Base-by-base conservation (phyloP, 2,797 vertebrate genomes). In the Neomorphus geoffroyi region DNA sequence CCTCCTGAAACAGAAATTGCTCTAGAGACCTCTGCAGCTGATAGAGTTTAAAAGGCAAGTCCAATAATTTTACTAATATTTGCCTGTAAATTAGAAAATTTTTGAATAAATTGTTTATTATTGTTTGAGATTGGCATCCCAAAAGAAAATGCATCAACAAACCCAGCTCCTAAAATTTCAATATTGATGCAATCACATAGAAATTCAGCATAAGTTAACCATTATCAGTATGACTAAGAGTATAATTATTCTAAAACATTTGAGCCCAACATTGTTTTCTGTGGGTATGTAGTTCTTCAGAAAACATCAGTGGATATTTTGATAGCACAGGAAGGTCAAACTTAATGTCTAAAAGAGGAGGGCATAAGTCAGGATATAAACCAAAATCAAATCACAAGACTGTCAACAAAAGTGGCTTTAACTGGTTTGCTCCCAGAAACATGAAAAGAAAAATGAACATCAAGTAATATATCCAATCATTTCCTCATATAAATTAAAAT, bases 1-100 rank as follows among this genome's bases (percentile, higher is more conserved):
- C 72, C 22, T 92, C 13, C 56, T 81, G 61, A 94, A 95, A 62
- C 64, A 93, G 45, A 90, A 92, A 88, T 86, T 90, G 37, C 37
- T 80, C 11, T 48, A 72, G 57, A 73, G 33, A 82, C 10, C 46
- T 90, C 41, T 61, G 33, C 13, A 74, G 57, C 37, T 53, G 46
- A 27, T 13, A 82, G 13, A 62, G 21, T 60, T 80, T 72, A 79
- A 94, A 92, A 60, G 54, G 6, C 32, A 56, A 46, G 27, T 39
- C 54, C 2, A 77, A 65, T 70, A n/a, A 92, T 77, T 94, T 92
- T 45, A 60, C 86, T 33, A 57, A 45, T 64, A n/a, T 37, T 41
- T 81, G 21, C 19, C 66, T 54, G 41, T 73, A 91, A 79, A 75
- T 66, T 24, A 75, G 12, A 82, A 71, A 18, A 5, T 6, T n/a